Evolutionary conservation across 2,888 invertebrate species (phyloP).

Genomic region (Phania funesta): DNA sequence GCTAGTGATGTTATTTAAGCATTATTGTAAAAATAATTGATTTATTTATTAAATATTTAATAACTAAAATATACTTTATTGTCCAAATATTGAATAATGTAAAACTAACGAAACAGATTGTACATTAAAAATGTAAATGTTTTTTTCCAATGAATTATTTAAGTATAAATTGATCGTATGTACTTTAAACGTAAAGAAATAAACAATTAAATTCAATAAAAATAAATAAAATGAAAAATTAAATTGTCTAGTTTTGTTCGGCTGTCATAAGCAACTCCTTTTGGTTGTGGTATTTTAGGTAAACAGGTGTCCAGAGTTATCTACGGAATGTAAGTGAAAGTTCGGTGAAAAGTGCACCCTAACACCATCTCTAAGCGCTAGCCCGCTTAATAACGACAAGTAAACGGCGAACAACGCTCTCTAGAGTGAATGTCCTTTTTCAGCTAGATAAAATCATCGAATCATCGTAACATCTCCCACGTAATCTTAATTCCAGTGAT

Average conservation of each 20-base stretch:
- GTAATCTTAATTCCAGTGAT: too few species aligned
- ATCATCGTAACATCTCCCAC: too few species aligned
- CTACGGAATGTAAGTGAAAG: too few species aligned
- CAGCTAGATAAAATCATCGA: too few species aligned
- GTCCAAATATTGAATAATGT: constrained; percentile 56
- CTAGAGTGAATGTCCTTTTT: too few species aligned
- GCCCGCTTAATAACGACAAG: too few species aligned
- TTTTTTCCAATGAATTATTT: constrained; percentile 54
- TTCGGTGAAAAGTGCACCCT: too few species aligned
- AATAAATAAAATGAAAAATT: constrained; percentile 37
- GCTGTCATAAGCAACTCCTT: too few species aligned
- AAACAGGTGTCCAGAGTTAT: too few species aligned
- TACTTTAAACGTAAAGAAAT: constrained; percentile 49
- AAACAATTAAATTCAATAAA: constrained; percentile 43
- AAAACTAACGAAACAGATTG: constrained; percentile 42
- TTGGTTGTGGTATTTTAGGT: too few species aligned
- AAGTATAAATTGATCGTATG: constrained; percentile 53
- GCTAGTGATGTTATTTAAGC: constrained; percentile 70
- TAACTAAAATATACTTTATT: constrained; percentile 53
- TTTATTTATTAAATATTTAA: constrained; percentile 57
- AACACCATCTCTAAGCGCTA: too few species aligned
- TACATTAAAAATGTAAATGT: constrained; percentile 59
- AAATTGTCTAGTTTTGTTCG: background rate
- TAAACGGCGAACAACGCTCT: too few species aligned
- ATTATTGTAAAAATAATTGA: constrained; percentile 62